phyloP scores from a whole-genome alignment of 1,140 invertebrate species.

The Bradysia coprophila region DNA sequence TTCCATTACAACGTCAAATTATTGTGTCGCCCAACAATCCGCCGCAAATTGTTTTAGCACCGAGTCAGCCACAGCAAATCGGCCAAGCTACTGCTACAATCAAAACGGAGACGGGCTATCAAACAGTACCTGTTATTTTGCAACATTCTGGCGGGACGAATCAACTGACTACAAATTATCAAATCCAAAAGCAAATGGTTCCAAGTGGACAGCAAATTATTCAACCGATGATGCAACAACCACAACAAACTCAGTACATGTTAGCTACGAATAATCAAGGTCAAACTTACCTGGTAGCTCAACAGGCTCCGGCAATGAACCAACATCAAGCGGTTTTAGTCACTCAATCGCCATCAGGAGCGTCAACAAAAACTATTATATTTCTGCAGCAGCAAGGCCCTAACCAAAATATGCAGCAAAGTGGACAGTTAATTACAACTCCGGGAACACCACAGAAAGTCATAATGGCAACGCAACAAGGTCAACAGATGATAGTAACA shows the following conservation, averaged over 20 bases:
- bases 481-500: slow-evolving; percentile 41
- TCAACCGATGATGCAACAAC: slow-evolving; percentile 6
- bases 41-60: slow-evolving; percentile 9
- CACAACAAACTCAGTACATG: slow-evolving; percentile 17
- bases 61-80: slow-evolving; percentile 7
- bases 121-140: slow-evolving; percentile 27
- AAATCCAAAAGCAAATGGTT: slow-evolving; percentile 20
- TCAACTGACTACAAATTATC: slow-evolving; percentile 21
- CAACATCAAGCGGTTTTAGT: slow-evolving; percentile 16
- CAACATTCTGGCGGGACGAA: slow-evolving; percentile 15
- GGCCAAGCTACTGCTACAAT: slow-evolving; percentile 20
- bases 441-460: slow-evolving; percentile 27
- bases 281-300: slow-evolving; percentile 38
- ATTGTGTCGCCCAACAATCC: slow-evolving; percentile 7
- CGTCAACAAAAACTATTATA: slow-evolving; percentile 47
- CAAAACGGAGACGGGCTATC: slow-evolving; percentile 24
- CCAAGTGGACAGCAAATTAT: slow-evolving; percentile 14
- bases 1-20: slow-evolving; percentile 8
- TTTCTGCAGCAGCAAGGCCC: slow-evolving; percentile 42
- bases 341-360: slow-evolving; percentile 27
- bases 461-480: slow-evolving; percentile 43
- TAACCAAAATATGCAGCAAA: slow-evolving; percentile 9
- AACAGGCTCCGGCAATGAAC: slow-evolving; percentile 9
- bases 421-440: slow-evolving; percentile 17
- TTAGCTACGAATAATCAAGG: slow-evolving; percentile 21